These are phyloP conservation scores for Zosterops hypoxanthus DNA, from an alignment of 2,113 vertebrate species.

Conservation along the genomic window DNA sequence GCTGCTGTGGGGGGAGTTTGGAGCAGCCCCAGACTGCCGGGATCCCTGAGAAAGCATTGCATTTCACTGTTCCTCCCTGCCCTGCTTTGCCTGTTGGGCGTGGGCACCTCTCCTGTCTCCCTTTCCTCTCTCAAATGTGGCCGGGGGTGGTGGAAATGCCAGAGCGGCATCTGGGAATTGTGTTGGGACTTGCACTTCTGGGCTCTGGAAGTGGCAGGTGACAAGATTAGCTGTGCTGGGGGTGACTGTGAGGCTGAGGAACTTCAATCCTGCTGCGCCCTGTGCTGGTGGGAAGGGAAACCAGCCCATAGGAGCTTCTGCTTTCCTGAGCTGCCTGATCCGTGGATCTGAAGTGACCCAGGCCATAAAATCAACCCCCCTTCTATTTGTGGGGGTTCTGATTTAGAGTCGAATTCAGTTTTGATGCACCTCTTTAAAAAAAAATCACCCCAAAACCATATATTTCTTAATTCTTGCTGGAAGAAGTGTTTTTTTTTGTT, in stretches of 20 bases:
- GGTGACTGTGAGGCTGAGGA: neutral
- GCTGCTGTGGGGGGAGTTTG: neutral
- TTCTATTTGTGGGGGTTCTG: neutral
- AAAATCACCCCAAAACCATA: too few relatives aligned
- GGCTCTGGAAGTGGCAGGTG: neutral
- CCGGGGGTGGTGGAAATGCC: neutral
- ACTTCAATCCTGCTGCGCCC: neutral
- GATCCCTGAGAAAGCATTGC: slow-evolving; percentile 8
- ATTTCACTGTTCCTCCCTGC: neutral
- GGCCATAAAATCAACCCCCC: neutral
- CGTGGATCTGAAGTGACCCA: neutral
- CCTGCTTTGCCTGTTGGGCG: neutral
- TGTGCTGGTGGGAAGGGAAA: neutral
- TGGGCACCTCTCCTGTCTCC: neutral
- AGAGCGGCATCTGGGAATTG: neutral
- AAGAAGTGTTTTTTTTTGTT: neutral
- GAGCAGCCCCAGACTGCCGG: neutral
- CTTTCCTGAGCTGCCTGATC: neutral
- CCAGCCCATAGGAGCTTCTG: neutral
- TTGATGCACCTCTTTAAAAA: neutral
- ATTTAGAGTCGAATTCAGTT: neutral
- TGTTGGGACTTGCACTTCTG: neutral
- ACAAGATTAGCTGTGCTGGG: neutral
- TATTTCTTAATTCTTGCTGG: neutral
- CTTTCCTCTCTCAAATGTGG: neutral